Evolutionary conservation across 2,113 vertebrate species (phyloP).

Genomic region (Gavia stellata): DNA sequence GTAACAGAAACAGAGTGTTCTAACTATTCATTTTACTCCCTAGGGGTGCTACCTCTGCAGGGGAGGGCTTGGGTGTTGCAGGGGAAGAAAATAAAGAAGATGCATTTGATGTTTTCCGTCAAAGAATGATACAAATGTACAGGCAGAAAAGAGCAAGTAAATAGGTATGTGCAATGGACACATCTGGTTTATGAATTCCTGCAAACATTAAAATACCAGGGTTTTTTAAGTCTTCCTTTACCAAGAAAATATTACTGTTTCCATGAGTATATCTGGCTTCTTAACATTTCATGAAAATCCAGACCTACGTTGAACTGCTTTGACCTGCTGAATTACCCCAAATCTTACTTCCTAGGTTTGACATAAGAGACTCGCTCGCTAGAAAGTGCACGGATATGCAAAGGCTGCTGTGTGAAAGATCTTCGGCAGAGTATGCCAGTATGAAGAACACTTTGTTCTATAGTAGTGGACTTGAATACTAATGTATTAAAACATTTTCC

Average conservation of each 20-base stretch:
- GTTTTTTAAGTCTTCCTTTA: not conserved
- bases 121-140: constrained; percentile 83
- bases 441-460: not conserved
- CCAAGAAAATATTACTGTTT: not conserved
- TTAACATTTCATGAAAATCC: not conserved
- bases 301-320: not conserved
- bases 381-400: not conserved
- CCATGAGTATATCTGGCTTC: not conserved
- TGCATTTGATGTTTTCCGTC: constrained; percentile 77
- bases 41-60: constrained; percentile 75
- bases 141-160: constrained; percentile 74
- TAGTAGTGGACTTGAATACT: not conserved
- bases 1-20: not conserved
- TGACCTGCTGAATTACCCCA: not conserved
- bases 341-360: constrained; percentile 33
- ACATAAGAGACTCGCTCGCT: not conserved
- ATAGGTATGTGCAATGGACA: constrained; percentile 64
- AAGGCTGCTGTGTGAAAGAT: constrained; percentile 1
- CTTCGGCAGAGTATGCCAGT: not conserved
- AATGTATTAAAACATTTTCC: not conserved
- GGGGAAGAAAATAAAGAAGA: constrained; percentile 71
- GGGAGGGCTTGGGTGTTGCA: constrained; percentile 75
- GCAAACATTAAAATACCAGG: not conserved
- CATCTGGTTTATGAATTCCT: not conserved
- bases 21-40: constrained; percentile 57